Base-by-base conservation (phyloP, 2,888 invertebrate species). In the Pseudeuparius sepicola region DNA sequence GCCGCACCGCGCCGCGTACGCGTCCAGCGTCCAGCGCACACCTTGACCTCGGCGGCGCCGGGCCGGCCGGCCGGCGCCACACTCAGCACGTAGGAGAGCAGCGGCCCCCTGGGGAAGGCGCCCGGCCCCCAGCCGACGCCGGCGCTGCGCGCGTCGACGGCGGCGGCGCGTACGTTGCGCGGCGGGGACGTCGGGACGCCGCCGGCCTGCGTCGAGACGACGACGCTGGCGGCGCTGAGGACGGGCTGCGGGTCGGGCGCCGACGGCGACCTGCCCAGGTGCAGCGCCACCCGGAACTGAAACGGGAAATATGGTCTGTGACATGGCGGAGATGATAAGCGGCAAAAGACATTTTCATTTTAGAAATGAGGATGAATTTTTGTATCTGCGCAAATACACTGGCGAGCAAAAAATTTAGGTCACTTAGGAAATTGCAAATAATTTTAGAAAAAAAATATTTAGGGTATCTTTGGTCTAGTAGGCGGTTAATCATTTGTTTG, bases 121-220 rank as follows among this genome's bases (percentile, higher is more conserved):
- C 92, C 90, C 10, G 86, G 80, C 58, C 78, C 78, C 92, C 92
- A 93, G 50, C 82, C 83, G 40, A 93, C 75, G 43, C 86, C 85
- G 41, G 92, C 78, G 48, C 88, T 75, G 48, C 78, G 76, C 31
- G 83, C 73, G 61, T 90, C 88, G 35, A 88, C 74, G 3, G 88
- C 75, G 36, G 82, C 75, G 12, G 83, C 78, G 46, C 79, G 71
- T 46, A 85, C 73, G 43, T 85, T 75, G 40, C 71, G 65, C 4
- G 89, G 85, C 14, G 81, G 71, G 1, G 84, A 90, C 45, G 77
- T 68, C 9, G 88, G 87, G 31, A 73, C 68, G 18, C 85, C 87
- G 37, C 70, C 73, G 4, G 83, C 73, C 24, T 75, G 60, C 1
- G 87, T 87, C 39, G 78, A 74, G 50, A 85, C 85, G 29, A 82